A percentile compares a stretch with the other conserved stretches of the same genome.
These are phyloP conservation scores for Nephrotoma appendiculata DNA, from an alignment of 2,888 invertebrate species.

Conservation along the genomic window DNA sequence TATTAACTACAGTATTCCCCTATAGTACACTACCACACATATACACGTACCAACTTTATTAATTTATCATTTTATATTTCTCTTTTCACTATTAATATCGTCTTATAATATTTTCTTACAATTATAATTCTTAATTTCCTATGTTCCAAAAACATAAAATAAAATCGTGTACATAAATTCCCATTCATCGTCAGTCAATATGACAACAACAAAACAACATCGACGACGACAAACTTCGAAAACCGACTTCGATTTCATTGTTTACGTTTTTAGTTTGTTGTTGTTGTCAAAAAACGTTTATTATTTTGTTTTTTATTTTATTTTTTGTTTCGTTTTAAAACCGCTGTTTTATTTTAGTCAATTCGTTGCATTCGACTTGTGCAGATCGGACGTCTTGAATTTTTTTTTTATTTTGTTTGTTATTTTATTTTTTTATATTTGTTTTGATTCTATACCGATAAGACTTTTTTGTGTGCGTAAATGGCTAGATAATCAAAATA, in stretches of 20 bases:
- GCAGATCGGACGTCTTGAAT: neutral
- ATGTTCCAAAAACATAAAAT: neutral
- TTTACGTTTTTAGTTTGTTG: neutral
- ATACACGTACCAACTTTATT: neutral
- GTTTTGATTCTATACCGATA: neutral
- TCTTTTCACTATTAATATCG: neutral
- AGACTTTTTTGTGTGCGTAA: neutral
- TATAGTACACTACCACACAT: neutral
- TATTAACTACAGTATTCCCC: neutral
- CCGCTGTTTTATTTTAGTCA: neutral
- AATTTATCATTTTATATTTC: neutral
- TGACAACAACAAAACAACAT: neutral
- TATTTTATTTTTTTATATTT: neutral
- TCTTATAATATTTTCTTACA: neutral
- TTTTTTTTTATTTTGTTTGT: neutral
- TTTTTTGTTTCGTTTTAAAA: neutral
- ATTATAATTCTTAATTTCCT: neutral
- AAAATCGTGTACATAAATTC: neutral
- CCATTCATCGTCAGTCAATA: neutral
- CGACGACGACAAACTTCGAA: neutral
- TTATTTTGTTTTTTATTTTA: neutral
- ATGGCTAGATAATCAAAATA: no score
- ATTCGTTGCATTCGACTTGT: neutral
- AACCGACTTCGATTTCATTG: neutral
- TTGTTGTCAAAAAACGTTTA: neutral